phyloP scores from a whole-genome alignment of 2,888 invertebrate species.

The Minunthozetes semirufus region DNA sequence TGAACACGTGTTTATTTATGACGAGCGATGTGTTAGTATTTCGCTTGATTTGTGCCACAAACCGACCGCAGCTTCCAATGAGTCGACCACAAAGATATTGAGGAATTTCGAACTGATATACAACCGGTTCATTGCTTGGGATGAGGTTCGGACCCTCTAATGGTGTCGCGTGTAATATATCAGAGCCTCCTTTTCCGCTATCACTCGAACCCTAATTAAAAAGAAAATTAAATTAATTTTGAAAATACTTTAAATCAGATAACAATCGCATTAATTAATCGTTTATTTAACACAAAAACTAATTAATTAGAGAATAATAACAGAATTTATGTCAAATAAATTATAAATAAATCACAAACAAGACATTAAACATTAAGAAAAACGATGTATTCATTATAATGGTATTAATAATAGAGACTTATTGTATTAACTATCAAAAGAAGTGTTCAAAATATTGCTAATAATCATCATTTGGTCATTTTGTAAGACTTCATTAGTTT shows the following conservation, averaged over 20 bases:
- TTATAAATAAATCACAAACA: too few relatives aligned
- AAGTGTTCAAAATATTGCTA: too few relatives aligned
- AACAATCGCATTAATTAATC: background rate
- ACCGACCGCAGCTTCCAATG: slow-evolving; percentile 74
- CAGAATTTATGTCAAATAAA: too few relatives aligned
- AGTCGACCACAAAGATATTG: slow-evolving; percentile 68
- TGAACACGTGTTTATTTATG: slow-evolving; percentile 69
- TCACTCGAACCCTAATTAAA: slow-evolving; percentile 63
- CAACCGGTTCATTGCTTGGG: background rate
- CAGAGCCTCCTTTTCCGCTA: slow-evolving; percentile 72
- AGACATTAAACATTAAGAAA: too few relatives aligned
- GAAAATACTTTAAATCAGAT: too few relatives aligned
- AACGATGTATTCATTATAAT: too few relatives aligned
- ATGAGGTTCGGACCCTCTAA: background rate
- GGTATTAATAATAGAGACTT: too few relatives aligned
- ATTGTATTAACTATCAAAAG: too few relatives aligned
- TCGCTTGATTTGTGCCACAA: slow-evolving; percentile 68
- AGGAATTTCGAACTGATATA: slow-evolving; percentile 50
- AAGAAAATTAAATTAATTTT: background rate
- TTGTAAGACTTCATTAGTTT: too few relatives aligned
- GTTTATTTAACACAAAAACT: background rate
- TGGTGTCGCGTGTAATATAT: slow-evolving; percentile 46
- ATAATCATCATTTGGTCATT: too few relatives aligned
- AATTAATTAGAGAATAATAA: too few relatives aligned
- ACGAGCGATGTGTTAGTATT: slow-evolving; percentile 70